phyloP scores from a whole-genome alignment of 2,888 invertebrate genomes.

The Mimas tiliae region DNA sequence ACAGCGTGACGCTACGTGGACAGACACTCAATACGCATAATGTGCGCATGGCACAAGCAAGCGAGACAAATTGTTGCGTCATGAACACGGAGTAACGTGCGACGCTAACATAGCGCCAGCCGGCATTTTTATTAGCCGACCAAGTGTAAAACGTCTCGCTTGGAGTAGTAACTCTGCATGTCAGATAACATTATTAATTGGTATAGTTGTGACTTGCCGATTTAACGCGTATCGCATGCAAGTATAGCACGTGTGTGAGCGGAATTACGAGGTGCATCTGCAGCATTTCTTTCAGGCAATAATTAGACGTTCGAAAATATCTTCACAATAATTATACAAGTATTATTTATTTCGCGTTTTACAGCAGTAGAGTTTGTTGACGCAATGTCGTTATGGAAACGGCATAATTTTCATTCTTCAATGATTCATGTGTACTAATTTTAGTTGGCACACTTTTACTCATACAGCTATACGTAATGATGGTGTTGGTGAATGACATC shows the following conservation, averaged over 20 bases:
- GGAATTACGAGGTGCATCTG: too few species aligned
- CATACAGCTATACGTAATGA: not conserved
- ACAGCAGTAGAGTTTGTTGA: slow-evolving; percentile 40
- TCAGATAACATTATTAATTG: not conserved
- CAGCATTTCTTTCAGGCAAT: not conserved
- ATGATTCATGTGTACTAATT: slow-evolving; percentile 40
- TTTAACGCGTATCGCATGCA: not conserved
- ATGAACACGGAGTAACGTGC: slow-evolving; percentile 31
- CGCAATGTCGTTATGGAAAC: slow-evolving; percentile 42
- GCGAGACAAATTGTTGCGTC: slow-evolving; percentile 61
- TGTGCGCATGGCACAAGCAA: slow-evolving; percentile 45
- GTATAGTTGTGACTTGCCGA: not conserved
- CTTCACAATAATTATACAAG: not conserved
- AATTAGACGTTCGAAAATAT: not conserved
- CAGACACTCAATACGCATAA: slow-evolving; percentile 46
- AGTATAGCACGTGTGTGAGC: not conserved
- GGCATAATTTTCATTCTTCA: slow-evolving; percentile 35
- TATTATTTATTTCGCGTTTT: slow-evolving; percentile 15
- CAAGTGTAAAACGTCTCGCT: not conserved
- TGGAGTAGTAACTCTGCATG: not conserved
- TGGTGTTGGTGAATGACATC: slow-evolving; percentile 19
- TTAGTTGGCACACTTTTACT: slow-evolving; percentile 43
- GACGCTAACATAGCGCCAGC: slow-evolving; percentile 6
- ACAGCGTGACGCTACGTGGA: slow-evolving; percentile 37
- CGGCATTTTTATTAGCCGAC: slow-evolving; percentile 7